These are phyloP conservation scores for Oxygymnocypris stewartii DNA, from an alignment of 2,113 vertebrate genomes.

Conservation along the genomic window DNA sequence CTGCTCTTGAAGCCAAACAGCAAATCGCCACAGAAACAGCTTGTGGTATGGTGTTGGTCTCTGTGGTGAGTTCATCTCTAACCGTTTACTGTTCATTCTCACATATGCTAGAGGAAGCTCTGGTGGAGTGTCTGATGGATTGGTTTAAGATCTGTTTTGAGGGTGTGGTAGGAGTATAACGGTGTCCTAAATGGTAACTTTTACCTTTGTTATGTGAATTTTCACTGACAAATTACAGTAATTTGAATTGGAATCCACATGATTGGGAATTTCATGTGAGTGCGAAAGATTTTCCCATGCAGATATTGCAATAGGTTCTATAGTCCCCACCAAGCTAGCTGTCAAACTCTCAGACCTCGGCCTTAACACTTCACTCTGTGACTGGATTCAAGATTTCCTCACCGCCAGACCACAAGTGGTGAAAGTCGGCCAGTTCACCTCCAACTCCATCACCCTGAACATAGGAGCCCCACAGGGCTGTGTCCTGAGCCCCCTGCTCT, in stretches of 20 bases:
- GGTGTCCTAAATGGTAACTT: constrained; percentile 12
- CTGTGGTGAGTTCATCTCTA: constrained; percentile 48
- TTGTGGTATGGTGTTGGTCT: constrained; percentile 35
- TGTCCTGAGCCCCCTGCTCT: too few relatives aligned
- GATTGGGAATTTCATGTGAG: not conserved
- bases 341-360: too few relatives aligned
- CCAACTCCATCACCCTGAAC: too few relatives aligned
- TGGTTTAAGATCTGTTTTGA: constrained; percentile 2
- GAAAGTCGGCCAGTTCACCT: too few relatives aligned
- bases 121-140: constrained; percentile 11
- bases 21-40: constrained; percentile 59
- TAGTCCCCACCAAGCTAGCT: too few relatives aligned
- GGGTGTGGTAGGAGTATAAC: not conserved
- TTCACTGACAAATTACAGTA: not conserved
- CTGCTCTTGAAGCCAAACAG: constrained; percentile 54
- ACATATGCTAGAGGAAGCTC: constrained; percentile 16
- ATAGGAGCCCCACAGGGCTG: too few relatives aligned
- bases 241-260: not conserved
- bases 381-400: too few relatives aligned
- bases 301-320: not conserved
- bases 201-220: not conserved
- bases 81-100: constrained; percentile 30
- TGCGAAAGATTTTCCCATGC: not conserved
- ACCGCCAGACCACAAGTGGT: too few relatives aligned
- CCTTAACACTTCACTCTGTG: too few relatives aligned